Base-by-base conservation (phyloP, 1,140 invertebrate genomes). In the Drosophila pseudoobscura region DNA sequence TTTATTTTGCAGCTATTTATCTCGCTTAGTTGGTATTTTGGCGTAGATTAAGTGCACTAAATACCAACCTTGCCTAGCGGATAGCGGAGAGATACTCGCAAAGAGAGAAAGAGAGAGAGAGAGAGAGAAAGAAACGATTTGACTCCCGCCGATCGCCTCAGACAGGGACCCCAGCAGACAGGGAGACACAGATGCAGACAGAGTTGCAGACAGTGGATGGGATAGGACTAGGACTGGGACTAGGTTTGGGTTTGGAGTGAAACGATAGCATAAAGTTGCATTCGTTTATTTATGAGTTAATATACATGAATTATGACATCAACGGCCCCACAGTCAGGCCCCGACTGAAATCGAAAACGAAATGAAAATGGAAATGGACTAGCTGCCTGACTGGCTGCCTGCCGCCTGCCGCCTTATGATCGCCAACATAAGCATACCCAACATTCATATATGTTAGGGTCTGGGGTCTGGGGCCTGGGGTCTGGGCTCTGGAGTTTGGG, bases 301-400 rank as follows among this genome's bases (percentile, higher is more conserved):
- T 90, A 89, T 90, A 90, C 83, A 88, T 90, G 88, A 90, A 90
- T 90, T 90, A 90, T 90, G 88, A 90, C 88, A 90, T 88, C 83
- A 88, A 88, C 88, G 83, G 80, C 80, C 74, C 82, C 82, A 84
- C 79, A 85, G 75, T 75, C 73, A 29, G 63, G 52, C 50, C 2
- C 50, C 24, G 60, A 69, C 73, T 82, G 80, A 84, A 84, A 78
- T 83, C 79, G 75, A 83, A 78, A 78, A 78, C 76, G 72, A 77
- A 80, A 80, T 80, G 72, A 73, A 82, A 82, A 84, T 73, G 75
- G 45, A 78, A 83, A 83, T 83, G 59, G 78, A 70, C 63, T 74
- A 8, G 31, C 31, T 74, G 71, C 51, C 24, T 5, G 24, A 26
- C 29, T 29, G 29, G 7, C 24, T 26, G 24, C 29, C 29, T 26